These are phyloP conservation scores for Uloborus plumipes DNA, from an alignment of 2,888 invertebrate genomes.

Conservation along the genomic window DNA sequence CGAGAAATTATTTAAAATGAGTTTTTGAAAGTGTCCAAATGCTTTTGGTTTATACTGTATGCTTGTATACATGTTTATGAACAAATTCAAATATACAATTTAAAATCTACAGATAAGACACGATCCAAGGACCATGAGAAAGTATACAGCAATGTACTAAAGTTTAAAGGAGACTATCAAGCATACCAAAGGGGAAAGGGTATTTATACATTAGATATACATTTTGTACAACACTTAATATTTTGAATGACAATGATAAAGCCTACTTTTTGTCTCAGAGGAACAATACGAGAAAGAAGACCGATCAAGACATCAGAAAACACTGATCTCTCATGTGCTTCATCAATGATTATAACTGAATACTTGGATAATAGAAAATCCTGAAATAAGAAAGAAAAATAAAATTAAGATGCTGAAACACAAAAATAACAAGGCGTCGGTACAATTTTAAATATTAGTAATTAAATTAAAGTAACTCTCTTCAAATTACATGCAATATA, in stretches of 20 bases:
- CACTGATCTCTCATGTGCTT: slow-evolving; percentile 97
- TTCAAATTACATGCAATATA: too few relatives aligned
- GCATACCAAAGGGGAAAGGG: too few relatives aligned
- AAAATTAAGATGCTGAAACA: background rate
- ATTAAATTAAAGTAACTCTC: background rate
- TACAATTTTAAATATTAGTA: background rate
- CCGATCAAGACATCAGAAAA: slow-evolving; percentile 96
- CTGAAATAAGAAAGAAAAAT: slow-evolving; percentile 73
- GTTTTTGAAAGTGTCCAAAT: too few relatives aligned
- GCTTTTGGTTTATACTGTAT: too few relatives aligned
- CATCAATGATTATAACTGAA: slow-evolving; percentile 95
- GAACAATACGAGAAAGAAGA: slow-evolving; percentile 89
- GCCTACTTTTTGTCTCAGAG: slow-evolving; percentile 79
- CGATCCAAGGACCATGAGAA: too few relatives aligned
- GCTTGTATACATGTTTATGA: too few relatives aligned
- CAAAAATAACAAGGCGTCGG: background rate
- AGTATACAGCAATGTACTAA: too few relatives aligned
- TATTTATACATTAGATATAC: too few relatives aligned
- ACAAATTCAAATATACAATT: too few relatives aligned
- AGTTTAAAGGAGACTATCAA: too few relatives aligned
- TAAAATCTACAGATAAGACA: too few relatives aligned
- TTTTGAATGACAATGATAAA: background rate
- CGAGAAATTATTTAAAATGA: too few relatives aligned
- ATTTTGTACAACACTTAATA: background rate
- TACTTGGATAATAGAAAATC: slow-evolving; percentile 82